A percentile compares a stretch with the other conserved stretches of the same genome.
phyloP scores from a whole-genome alignment of 2,113 vertebrate species.

The Chaetura pelagica region DNA sequence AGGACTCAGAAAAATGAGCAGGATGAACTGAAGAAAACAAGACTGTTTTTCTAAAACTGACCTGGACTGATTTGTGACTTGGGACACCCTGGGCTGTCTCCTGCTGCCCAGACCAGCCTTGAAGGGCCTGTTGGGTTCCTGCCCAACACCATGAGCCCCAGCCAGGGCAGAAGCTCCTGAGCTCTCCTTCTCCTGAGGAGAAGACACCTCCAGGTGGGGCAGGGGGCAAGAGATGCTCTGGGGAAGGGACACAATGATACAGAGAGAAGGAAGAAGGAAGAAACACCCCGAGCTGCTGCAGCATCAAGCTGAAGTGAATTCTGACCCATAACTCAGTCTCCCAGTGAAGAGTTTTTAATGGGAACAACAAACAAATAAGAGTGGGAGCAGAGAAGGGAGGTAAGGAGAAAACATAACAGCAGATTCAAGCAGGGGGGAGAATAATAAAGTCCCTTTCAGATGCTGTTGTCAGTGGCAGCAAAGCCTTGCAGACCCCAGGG shows the following conservation, averaged over 20 bases:
- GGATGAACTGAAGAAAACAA: background rate
- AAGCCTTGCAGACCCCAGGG: background rate
- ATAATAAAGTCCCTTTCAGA: background rate
- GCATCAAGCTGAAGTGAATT: background rate
- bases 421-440: background rate
- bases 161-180: background rate
- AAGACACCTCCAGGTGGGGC: background rate
- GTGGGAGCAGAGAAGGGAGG: background rate
- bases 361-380: background rate
- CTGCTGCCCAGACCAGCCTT: background rate
- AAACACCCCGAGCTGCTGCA: background rate
- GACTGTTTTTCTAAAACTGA: background rate
- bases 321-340: background rate
- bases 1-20: background rate
- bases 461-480: background rate
- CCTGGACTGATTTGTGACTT: background rate
- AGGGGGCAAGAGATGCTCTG: accelerated
- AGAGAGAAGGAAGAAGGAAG: background rate
- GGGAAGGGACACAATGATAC: accelerated
- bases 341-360: background rate
- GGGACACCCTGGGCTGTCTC: background rate
- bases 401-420: background rate
- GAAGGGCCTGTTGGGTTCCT: accelerated
- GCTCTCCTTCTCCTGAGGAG: too few species aligned
- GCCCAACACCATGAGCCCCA: accelerated